Conservation (phyloP, 1,140 invertebrate species). For the Scaptomyza pallida region DNA sequence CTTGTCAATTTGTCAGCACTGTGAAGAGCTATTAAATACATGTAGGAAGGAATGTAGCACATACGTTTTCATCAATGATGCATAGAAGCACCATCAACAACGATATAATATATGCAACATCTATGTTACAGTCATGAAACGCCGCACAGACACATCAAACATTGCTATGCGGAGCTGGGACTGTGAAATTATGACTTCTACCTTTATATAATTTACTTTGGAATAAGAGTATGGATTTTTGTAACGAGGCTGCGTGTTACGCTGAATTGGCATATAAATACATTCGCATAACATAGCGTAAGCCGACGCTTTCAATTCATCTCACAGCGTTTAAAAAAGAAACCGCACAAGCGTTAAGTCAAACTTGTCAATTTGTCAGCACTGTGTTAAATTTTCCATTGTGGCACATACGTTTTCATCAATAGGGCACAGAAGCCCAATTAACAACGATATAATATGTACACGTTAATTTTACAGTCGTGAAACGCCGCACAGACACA, state of each 20-base stretch:
- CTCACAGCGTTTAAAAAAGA: conserved; percentile 86
- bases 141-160: conserved; percentile 71
- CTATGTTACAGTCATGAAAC: conserved; percentile 76
- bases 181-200: conserved; percentile 27
- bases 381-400: conserved; percentile 45
- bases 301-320: conserved; percentile 70
- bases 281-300: conserved; percentile 80
- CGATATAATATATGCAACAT: no score
- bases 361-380: conserved; percentile 60
- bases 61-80: no score
- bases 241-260: conserved; percentile 81
- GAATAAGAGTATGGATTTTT: conserved; percentile 4
- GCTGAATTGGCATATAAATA: conserved; percentile 45
- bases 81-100: no score
- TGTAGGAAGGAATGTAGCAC: no score
- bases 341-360: conserved; percentile 26
- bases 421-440: conserved; percentile 46
- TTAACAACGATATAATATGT: conserved; percentile 78
- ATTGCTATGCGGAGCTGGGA: conserved; percentile 82
- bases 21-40: conserved; percentile 15
- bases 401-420: conserved; percentile 79
- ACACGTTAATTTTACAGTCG: conserved; percentile 68
- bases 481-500: conserved; percentile 78
- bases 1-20: conserved; percentile 66
- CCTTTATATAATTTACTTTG: no score